Conservation (phyloP, 1,140 invertebrate species). For the Drosophila pectinifera region DNA sequence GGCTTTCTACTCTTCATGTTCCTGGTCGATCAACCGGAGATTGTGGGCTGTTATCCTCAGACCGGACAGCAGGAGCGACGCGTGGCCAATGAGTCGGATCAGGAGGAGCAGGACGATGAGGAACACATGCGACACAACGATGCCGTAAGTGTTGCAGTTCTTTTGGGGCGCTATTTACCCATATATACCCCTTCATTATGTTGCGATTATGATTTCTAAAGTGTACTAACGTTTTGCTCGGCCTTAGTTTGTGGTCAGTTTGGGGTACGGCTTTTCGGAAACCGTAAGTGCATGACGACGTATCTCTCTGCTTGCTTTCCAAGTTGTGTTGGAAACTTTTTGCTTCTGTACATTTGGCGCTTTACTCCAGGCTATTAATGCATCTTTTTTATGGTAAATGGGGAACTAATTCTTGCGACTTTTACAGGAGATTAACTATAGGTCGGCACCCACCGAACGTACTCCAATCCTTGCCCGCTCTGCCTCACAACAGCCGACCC, state of each 20-base stretch:
- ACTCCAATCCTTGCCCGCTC: conserved; percentile 80
- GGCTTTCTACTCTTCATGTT: conserved; percentile 95
- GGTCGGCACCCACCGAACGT: conserved; percentile 82
- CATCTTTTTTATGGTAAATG: background rate
- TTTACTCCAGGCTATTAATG: background rate
- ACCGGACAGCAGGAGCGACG: conserved; percentile 38
- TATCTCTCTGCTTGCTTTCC: conserved; percentile 5
- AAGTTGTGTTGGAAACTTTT: conserved; percentile 1
- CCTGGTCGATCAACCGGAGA: conserved; percentile 91
- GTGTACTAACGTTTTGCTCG: conserved; percentile 15
- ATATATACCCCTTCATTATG: conserved; percentile 10
- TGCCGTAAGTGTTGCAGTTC: conserved; percentile 54
- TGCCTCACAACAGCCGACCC: background rate
- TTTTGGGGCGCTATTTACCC: background rate
- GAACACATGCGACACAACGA: conserved; percentile 52
- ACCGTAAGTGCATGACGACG: conserved; percentile 61
- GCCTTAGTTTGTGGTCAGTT: conserved; percentile 41
- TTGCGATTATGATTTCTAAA: conserved; percentile 35
- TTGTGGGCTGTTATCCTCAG: conserved; percentile 88
- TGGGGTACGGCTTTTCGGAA: conserved; percentile 34
- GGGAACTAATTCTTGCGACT: background rate
- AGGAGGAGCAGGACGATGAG: conserved; percentile 58
- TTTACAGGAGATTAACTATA: conserved; percentile 85
- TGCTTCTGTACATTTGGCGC: conserved; percentile 32
- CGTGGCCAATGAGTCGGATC: conserved; percentile 71